Conservation (phyloP, 2,888 invertebrate genomes). For the Lycia hirtaria region DNA sequence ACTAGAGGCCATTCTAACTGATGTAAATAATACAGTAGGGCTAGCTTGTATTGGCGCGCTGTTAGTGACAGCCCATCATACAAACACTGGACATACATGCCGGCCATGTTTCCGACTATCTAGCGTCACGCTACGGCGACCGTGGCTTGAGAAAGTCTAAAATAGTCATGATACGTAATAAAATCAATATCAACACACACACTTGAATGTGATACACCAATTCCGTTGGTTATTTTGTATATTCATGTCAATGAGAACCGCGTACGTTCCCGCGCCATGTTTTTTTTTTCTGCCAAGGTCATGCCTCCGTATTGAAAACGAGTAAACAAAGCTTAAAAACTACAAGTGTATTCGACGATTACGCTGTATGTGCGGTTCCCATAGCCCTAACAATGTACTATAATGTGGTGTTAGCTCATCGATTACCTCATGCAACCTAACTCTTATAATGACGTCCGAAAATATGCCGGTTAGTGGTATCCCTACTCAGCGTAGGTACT, state of each 20-base stretch:
- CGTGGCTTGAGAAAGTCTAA: constrained; percentile 71
- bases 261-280: constrained; percentile 82
- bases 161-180: constrained; percentile 66
- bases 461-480: constrained; percentile 71
- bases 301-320: constrained; percentile 77
- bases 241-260: constrained; percentile 63
- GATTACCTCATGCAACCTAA: constrained; percentile 70
- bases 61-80: constrained; percentile 62
- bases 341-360: constrained; percentile 37
- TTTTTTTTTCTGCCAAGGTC: constrained; percentile 83
- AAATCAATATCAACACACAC: constrained; percentile 62
- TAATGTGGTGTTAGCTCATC: constrained; percentile 67
- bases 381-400: constrained; percentile 40
- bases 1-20: constrained; percentile 2
- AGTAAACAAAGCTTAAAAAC: constrained; percentile 77
- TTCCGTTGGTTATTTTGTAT: constrained; percentile 46
- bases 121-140: constrained; percentile 80
- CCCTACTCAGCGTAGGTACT: constrained; percentile 13
- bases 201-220: constrained; percentile 39
- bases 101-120: constrained; percentile 79
- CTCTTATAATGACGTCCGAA: constrained; percentile 69
- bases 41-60: constrained; percentile 56
- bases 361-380: constrained; percentile 37
- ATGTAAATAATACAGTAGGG: constrained; percentile 45
- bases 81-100: constrained; percentile 73